Base-by-base conservation (phyloP, 1,140 invertebrate species). In the Heliconius eleuchia region DNA sequence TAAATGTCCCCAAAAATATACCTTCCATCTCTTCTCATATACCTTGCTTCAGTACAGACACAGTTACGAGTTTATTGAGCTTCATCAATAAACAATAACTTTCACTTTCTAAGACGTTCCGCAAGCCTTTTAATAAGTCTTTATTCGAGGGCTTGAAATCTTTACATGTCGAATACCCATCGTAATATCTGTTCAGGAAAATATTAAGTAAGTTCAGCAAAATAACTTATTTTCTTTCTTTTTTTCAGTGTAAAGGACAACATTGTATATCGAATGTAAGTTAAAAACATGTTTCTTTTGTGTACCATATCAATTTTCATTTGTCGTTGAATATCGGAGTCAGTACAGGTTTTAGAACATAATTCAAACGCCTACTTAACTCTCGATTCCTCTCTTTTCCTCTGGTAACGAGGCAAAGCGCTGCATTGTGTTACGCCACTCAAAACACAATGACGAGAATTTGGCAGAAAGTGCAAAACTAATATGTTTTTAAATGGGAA, bases 181-280 rank as follows among this genome's bases (percentile, higher is more conserved):
- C 42, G 13, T 16, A 16, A 46, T 16, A 46, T 46, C 13, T 60
- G 23, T 60, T 11, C n/a, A 60, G 23, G n/a, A 11, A 11, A 23
- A n/a, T 66, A 13, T 66, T 66, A 60, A 23, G 1, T 0, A 23
- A 57, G n/a, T 8, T 57, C 1, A 57, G 0, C 0, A 16, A 27
- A 66, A 66, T 27, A 66, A 13, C 2, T 66, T 30, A 66, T 39
- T 72, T 39, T 34, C 30, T 9, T 72, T 71, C 19, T 42, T 80
- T 18, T 9, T 23, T 57, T 52, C n/a, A 81, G 80, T 81, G 80
- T 76, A 42, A 73, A 34, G 80, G 80, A 16, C 42, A 73, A 3
- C 46, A 34, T 72, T 81, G 80, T 42, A 27, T 74, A 7, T 42
- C 80, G 23, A 81, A 81, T 71, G 80, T 81, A 75, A 78, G 80